Evolutionary conservation across 2,113 vertebrate species (phyloP).

Genomic region (Progne subis): DNA sequence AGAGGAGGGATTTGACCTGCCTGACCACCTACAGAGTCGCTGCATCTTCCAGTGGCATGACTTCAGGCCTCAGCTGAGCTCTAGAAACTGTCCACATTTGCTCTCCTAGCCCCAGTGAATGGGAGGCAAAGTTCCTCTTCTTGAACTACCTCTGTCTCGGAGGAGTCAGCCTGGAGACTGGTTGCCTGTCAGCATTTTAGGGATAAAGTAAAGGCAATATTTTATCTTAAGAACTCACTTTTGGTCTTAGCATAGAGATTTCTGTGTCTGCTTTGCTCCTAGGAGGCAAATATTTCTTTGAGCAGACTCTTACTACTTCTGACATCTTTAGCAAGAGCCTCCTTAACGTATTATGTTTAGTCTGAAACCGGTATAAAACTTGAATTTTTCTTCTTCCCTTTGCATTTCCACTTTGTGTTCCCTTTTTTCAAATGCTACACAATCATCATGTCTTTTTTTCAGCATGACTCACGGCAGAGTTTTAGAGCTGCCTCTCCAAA

Average conservation of each 20-base stretch:
- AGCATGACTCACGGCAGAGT: background rate
- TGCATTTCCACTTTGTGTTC: background rate
- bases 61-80: background rate
- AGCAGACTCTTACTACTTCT: background rate
- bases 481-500: background rate
- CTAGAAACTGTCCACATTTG: background rate
- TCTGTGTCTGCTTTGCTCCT: background rate
- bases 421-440: background rate
- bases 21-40: background rate
- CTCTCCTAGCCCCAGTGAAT: background rate
- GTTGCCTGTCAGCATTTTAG: background rate
- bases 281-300: background rate
- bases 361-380: background rate
- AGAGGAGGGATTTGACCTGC: background rate
- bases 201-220: background rate
- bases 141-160: background rate
- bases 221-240: background rate
- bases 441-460: background rate
- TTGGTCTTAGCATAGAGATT: background rate
- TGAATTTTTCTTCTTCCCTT: background rate
- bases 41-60: background rate
- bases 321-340: background rate
- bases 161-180: background rate
- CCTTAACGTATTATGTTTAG: background rate
- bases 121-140: background rate